Evolutionary conservation across 2,797 vertebrate species (phyloP).

Genomic region (Benthosema pterotum): DNA sequence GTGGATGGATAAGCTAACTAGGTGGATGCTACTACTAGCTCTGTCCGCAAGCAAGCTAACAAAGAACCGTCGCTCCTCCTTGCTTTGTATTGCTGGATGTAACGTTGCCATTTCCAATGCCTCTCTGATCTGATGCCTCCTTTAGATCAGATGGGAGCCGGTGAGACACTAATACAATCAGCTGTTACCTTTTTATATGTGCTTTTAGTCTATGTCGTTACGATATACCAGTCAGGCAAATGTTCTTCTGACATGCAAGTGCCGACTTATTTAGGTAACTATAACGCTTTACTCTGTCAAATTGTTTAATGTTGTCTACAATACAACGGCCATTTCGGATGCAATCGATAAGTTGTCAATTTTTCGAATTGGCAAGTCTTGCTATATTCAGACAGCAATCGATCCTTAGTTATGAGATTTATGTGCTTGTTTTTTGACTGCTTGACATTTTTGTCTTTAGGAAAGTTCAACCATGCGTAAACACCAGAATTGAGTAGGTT

Average conservation of each 20-base stretch:
- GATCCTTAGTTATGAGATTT: too few species aligned
- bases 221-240: background rate
- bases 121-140: conserved; percentile 20
- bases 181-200: background rate
- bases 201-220: background rate
- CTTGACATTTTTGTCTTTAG: too few species aligned
- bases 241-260: background rate
- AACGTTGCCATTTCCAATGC: conserved; percentile 41
- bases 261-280: background rate
- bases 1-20: conserved; percentile 36
- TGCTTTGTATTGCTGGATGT: conserved; percentile 55
- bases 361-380: conserved; percentile 11
- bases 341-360: conserved; percentile 28
- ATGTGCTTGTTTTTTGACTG: too few species aligned
- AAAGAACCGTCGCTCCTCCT: conserved; percentile 73
- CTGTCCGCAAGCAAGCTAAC: conserved; percentile 68
- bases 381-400: background rate
- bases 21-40: conserved; percentile 44
- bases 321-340: conserved; percentile 3
- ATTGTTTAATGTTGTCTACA: conserved; percentile 45
- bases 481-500: too few species aligned
- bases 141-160: background rate
- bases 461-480: too few species aligned
- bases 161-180: background rate
- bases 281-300: conserved; percentile 5